Evolutionary conservation across 2,113 vertebrate genomes (phyloP).

Genomic region (Halcyon malimbica): DNA sequence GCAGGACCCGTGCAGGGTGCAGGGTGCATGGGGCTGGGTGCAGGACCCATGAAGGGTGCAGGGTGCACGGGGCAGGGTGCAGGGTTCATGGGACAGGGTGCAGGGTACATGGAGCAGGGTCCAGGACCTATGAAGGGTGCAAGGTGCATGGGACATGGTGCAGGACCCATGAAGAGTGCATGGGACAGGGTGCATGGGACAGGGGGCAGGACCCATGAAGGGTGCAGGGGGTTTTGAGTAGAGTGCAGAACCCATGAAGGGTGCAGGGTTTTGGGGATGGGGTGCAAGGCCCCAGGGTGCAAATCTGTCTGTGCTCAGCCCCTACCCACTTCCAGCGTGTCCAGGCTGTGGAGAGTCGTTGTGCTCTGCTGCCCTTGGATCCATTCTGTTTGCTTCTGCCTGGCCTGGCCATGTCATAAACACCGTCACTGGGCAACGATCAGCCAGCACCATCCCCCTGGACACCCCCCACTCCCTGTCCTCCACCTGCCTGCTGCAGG

Average conservation of each 20-base stretch:
- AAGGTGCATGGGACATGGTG: no score
- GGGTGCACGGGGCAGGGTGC: no score
- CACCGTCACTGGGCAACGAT: background rate
- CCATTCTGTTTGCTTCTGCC: background rate
- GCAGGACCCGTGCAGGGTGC: background rate
- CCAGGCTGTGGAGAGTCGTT: constrained; percentile 53
- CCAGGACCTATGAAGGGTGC: no score
- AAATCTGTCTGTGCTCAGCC: constrained; percentile 66
- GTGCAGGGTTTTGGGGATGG: no score
- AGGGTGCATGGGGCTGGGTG: no score
- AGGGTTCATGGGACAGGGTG: no score
- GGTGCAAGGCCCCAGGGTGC: background rate
- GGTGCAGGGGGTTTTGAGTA: no score
- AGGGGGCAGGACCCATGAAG: background rate
- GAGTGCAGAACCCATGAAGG: background rate
- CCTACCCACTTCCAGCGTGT: constrained; percentile 54
- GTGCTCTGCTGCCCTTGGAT: background rate
- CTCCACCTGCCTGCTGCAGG: background rate
- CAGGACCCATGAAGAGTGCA: no score
- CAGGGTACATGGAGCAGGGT: no score
- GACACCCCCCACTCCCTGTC: background rate
- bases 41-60: no score
- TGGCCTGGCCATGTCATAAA: background rate
- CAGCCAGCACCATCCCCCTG: no score
- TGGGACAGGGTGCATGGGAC: no score